Evolutionary conservation across 2,888 invertebrate species (phyloP).

Genomic region (Tenthredo amoena): DNA sequence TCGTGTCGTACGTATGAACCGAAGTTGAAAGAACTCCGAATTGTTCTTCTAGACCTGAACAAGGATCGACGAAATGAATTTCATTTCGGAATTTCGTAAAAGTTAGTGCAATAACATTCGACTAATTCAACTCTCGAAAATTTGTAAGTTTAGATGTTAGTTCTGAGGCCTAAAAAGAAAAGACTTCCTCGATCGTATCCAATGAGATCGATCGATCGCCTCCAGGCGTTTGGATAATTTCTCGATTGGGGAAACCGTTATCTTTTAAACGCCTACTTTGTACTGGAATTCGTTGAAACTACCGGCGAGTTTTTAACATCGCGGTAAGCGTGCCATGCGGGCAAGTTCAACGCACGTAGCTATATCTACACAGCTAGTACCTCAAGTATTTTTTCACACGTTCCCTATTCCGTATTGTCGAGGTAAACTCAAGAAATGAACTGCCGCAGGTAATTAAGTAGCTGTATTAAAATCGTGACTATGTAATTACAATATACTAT

Average conservation of each 20-base stretch:
- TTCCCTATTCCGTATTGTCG: not conserved
- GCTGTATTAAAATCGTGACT: not conserved
- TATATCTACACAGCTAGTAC: not conserved
- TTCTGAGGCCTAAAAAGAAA: not conserved
- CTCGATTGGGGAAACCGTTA: not conserved
- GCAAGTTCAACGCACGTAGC: not conserved
- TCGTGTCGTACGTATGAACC: not conserved
- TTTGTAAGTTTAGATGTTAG: not conserved
- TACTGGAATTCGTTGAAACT: not conserved
- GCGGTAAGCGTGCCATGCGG: not conserved
- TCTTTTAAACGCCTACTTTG: not conserved
- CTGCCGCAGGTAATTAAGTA: not conserved
- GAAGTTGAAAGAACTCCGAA: not conserved
- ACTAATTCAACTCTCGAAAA: not conserved
- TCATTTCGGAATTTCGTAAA: not conserved
- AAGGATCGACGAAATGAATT: not conserved
- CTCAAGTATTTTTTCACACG: constrained; percentile 5
- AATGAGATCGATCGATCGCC: not conserved
- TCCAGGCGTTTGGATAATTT: not conserved
- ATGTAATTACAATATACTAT: not conserved
- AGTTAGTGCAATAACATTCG: not conserved
- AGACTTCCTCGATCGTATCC: not conserved
- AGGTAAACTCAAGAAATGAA: not conserved
- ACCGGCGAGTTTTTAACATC: not conserved
- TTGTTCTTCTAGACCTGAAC: too few species aligned